Evolutionary conservation across 1,140 invertebrate genomes (phyloP).

Genomic region (Atopsyche davidsoni): DNA sequence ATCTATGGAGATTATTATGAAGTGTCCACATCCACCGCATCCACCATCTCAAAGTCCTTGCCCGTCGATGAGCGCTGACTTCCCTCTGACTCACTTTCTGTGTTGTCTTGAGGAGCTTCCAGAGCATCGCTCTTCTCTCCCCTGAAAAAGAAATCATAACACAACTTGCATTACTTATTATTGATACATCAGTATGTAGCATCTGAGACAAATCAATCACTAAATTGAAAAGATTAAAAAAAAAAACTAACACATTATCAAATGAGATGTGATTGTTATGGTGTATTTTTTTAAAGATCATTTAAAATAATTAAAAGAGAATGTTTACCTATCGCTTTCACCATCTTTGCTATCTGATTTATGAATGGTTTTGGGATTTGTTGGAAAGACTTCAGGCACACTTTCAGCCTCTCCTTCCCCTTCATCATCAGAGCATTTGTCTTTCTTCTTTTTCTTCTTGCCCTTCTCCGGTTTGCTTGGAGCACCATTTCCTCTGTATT

Average conservation of each 20-base stretch:
- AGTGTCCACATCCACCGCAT: constrained; percentile 54
- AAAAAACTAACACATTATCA: too few relatives aligned
- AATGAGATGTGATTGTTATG: too few relatives aligned
- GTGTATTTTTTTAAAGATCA: too few relatives aligned
- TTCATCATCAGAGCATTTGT: constrained; percentile 68
- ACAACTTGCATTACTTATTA: too few relatives aligned
- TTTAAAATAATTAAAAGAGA: too few relatives aligned
- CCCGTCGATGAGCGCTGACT: constrained; percentile 71
- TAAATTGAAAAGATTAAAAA: too few relatives aligned
- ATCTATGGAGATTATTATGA: constrained; percentile 26
- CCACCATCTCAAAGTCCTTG: constrained; percentile 74
- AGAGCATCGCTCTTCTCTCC: constrained; percentile 21
- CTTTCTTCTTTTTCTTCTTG: constrained; percentile 74
- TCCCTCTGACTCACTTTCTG: constrained; percentile 60
- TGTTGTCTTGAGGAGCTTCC: constrained; percentile 34
- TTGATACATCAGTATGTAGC: too few relatives aligned
- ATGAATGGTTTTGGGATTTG: neutral
- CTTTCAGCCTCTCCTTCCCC: constrained; percentile 48
- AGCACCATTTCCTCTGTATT: constrained; percentile 59
- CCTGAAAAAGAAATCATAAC: constrained; percentile 10
- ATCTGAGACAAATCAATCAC: too few relatives aligned
- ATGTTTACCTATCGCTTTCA: constrained; percentile 11
- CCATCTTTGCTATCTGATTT: constrained; percentile 17
- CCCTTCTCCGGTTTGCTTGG: constrained; percentile 49
- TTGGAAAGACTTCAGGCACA: constrained; percentile 27